Base-by-base conservation (phyloP, 92 coral and sea anemone species). In the Porites evermanni region DNA sequence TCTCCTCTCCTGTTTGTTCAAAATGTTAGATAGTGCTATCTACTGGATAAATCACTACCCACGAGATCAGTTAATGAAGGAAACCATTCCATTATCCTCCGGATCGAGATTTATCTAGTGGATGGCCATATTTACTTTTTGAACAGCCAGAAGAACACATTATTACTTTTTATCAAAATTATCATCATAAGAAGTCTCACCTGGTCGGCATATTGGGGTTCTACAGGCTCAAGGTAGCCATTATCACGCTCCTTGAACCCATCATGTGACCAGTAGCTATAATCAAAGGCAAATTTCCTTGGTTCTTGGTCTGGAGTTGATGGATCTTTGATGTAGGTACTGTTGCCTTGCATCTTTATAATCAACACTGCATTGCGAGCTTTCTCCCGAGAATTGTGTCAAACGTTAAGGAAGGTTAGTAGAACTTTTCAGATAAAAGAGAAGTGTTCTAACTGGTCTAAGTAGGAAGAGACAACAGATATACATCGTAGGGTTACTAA, bases 201-300 rank as follows among this genome's bases (percentile, higher is more conserved):
- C 97, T 95, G 98, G 64, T 95, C 98, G 50, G 98, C 98, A 94
- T 95, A 95, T 21, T 78, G 86, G 4, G 92, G 77, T 13, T 90
- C 85, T 7, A 91, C 86, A 1, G 98, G 90, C 70, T 88, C 89
- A 56, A 95, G 88, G 67, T 95, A 95, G 14, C 98, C 98, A 80
- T 95, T 91, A 3, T 88, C 89, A 7, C 83, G 84, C 83, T 95
- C 98, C 56, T 82, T 94, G 81, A 94, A 95, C 8, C 94, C 90
- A 86, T 95, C 98, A 90, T 95, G 98, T 65, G 98, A 95, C 98
- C 98, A 95, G 82, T 95, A 95, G 77, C 98, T 95, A 84, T 84
- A 94, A 78, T 95, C 98, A 94, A 95, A 95, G 50, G 98, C 80
- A 83, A 94, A 95, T 52, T 94, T 91, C n/a, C 90, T 95, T 20